Base-by-base conservation (phyloP, 2,888 invertebrate species). In the Uloborus plumipes region DNA sequence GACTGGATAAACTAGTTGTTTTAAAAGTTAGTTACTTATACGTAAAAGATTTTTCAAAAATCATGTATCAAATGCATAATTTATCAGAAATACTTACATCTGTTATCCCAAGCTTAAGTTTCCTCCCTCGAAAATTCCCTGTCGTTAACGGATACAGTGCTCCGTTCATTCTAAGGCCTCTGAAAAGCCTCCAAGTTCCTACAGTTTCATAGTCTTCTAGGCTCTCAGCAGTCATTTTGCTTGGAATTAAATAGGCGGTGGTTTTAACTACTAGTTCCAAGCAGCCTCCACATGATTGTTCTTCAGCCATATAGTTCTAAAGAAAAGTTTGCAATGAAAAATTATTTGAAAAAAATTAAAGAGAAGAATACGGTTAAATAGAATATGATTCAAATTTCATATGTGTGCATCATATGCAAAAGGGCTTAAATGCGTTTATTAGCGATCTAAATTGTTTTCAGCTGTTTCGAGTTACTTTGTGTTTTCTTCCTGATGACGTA, bases 101-200 rank as follows among this genome's bases (percentile, higher is more conserved):
- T 14, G 77, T 55, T 9, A 86, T 84, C 3, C 86, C 86, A 49
- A 86, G 80, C 26, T 73, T 81, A n/a, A 86, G 66, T 39, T 50
- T 65, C 51, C 55, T 84, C 20, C 81, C 74, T 67, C 84, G 51
- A 15, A 84, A 78, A 61, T 82, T 80, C 18, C 84, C 84, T 2
- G 84, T 80, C 7, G 78, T 78, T 11, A 71, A 58, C 9, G 84
- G 84, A 49, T 67, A 84, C 18, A 84, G 62, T 11, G 61, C 50
- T 26, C 49, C 75, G 49, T 64, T 61, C 58, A 84, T 49, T 1
- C 71, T 70, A 16, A 85, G 20, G 15, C 86, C 86, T 50, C 76
- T 77, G 22, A 84, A 84, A 47, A 84, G 80, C 3, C 58, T 61
- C 86, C 86, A 86, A 16, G 70, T 59, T 0, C 84, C 86, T n/a